Evolutionary conservation across 2,797 vertebrate genomes (phyloP).

Genomic region (Urocyon cinereoargenteus): DNA sequence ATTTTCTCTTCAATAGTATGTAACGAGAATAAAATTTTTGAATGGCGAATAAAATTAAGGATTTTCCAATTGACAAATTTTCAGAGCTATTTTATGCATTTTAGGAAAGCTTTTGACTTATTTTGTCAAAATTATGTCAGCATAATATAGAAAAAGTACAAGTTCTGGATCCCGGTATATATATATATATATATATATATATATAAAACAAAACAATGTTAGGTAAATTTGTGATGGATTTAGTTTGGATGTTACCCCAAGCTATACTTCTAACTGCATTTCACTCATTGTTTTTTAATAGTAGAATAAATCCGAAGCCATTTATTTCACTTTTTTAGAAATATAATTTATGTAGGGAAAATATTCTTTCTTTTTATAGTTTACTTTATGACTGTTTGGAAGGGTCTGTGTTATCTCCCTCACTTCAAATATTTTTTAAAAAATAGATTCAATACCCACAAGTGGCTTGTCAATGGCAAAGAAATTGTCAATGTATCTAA

Average conservation of each 20-base stretch:
- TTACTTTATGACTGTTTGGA: background rate
- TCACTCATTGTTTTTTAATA: background rate
- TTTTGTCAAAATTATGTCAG: background rate
- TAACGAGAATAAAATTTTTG: background rate
- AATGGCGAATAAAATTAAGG: background rate
- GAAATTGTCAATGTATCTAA: background rate
- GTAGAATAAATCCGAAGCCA: slow-evolving; percentile 23
- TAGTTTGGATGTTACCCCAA: background rate
- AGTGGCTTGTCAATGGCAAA: background rate
- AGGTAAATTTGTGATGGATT: background rate
- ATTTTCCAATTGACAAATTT: background rate
- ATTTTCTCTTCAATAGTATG: background rate
- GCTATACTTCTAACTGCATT: background rate
- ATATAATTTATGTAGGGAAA: background rate
- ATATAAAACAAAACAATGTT: background rate
- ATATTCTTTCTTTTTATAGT: background rate
- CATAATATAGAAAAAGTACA: background rate
- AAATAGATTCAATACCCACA: background rate
- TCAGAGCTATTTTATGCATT: background rate
- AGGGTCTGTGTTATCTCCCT: background rate
- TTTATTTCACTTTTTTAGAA: background rate
- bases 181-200: no score
- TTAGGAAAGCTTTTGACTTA: background rate
- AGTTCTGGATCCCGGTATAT: background rate
- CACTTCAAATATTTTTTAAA: background rate